A percentile compares a stretch with the other conserved stretches of the same genome.
phyloP scores from a whole-genome alignment of 2,888 invertebrate genomes.

The Bugula neritina region DNA sequence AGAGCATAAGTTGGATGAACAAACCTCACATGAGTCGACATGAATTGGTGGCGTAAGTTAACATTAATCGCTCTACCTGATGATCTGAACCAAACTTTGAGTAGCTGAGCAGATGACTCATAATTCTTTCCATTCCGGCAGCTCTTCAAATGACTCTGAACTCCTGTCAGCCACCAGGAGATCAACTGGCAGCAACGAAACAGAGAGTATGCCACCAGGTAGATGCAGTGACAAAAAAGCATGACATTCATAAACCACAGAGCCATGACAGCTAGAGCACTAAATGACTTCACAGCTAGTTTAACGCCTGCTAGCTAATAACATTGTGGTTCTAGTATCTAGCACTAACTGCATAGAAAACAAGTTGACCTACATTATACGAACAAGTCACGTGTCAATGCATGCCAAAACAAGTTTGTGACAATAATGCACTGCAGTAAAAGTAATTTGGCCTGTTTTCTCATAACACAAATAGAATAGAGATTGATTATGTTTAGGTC shows the following conservation, averaged over 20 bases:
- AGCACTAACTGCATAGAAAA: no score
- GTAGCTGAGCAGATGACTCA: slow-evolving; percentile 4
- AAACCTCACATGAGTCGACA: slow-evolving; percentile 4
- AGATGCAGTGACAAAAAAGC: neutral
- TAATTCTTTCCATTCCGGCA: neutral
- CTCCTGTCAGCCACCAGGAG: slow-evolving; percentile 29
- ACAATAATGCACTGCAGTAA: no score
- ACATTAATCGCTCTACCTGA: neutral
- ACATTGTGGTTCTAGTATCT: no score
- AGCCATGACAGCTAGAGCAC: no score
- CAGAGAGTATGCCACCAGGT: neutral
- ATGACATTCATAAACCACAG: neutral
- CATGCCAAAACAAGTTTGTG: no score
- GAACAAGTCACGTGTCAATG: no score
- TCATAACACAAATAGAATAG: no score
- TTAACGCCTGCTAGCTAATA: no score
- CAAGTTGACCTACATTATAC: no score
- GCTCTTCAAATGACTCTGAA: neutral
- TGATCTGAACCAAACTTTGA: slow-evolving; percentile 1
- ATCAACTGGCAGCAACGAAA: slow-evolving; percentile 25
- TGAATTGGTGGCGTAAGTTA: neutral
- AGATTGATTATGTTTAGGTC: no score
- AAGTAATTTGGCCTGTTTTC: no score
- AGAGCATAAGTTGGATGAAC: slow-evolving; percentile 1
- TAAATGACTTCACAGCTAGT: no score